phyloP scores from a whole-genome alignment of 2,888 invertebrate species.

The Amorpha juglandis region DNA sequence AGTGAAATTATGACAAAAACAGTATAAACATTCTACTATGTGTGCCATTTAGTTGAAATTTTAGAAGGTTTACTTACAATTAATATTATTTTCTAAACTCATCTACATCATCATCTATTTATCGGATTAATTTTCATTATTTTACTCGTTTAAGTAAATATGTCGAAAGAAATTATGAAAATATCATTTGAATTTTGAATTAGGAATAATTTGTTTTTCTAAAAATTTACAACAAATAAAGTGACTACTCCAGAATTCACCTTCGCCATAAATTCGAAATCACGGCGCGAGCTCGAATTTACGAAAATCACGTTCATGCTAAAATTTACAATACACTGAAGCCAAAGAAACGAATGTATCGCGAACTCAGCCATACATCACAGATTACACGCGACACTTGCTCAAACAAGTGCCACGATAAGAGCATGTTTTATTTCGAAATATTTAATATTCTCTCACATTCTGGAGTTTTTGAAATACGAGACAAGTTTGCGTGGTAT shows the following conservation, averaged over 20 bases:
- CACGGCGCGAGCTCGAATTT: slow-evolving; percentile 38
- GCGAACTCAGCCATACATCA: slow-evolving; percentile 48
- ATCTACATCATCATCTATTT: too few species aligned
- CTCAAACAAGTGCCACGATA: slow-evolving; percentile 50
- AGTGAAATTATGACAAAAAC: not conserved
- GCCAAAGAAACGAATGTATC: slow-evolving; percentile 36
- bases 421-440: slow-evolving; percentile 29
- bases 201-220: too few species aligned
- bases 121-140: too few species aligned
- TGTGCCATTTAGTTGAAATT: not conserved
- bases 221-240: too few species aligned
- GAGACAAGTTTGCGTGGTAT: slow-evolving; percentile 19
- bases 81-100: too few species aligned
- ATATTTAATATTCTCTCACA: slow-evolving; percentile 26
- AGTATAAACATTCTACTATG: too few species aligned
- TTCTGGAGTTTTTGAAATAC: slow-evolving; percentile 27
- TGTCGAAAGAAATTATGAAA: too few species aligned
- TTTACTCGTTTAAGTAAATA: too few species aligned
- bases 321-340: slow-evolving; percentile 29
- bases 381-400: slow-evolving; percentile 55
- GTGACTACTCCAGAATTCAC: not conserved
- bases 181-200: too few species aligned
- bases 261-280: slow-evolving; percentile 6
- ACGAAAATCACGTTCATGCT: slow-evolving; percentile 37
- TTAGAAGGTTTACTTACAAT: not conserved